Percentiles rank a stretch among this genome's conserved stretches.
These are phyloP conservation scores for Apodemia arnacis DNA, from an alignment of 2,888 invertebrate species.

Conservation along the genomic window DNA sequence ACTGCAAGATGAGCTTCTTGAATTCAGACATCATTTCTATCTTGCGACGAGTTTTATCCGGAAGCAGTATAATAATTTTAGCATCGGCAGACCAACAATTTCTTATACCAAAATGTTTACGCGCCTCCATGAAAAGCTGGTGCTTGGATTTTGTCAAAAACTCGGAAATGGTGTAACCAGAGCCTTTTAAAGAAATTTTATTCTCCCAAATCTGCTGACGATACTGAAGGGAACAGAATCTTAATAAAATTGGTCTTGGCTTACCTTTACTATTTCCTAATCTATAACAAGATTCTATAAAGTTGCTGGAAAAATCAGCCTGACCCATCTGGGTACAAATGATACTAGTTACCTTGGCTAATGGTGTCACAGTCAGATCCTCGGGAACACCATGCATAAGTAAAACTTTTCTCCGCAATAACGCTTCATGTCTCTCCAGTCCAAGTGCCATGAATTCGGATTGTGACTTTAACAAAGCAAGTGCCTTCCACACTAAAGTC, in stretches of 20 bases:
- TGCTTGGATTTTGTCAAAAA: constrained; percentile 11
- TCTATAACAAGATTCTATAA: constrained; percentile 22
- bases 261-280: background rate
- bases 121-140: constrained; percentile 3
- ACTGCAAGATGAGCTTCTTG: background rate
- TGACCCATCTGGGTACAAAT: background rate
- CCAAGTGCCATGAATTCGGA: too few relatives aligned
- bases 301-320: background rate
- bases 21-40: background rate
- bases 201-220: constrained; percentile 6
- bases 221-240: background rate
- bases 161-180: constrained; percentile 37
- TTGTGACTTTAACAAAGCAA: constrained; percentile 4
- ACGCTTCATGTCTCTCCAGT: constrained; percentile 16
- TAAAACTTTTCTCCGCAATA: constrained; percentile 26
- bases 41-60: constrained; percentile 11
- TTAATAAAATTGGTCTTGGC: constrained; percentile 13
- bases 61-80: background rate
- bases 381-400: background rate
- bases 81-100: constrained; percentile 12
- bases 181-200: background rate
- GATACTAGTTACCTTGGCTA: constrained; percentile 1
- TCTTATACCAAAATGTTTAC: constrained; percentile 17
- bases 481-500: background rate
- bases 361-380: background rate